Evolutionary conservation across 2,888 invertebrate genomes (phyloP), one percentile per base, ranked within the genome.

Genomic region (Pseudanteris insignis): DNA sequence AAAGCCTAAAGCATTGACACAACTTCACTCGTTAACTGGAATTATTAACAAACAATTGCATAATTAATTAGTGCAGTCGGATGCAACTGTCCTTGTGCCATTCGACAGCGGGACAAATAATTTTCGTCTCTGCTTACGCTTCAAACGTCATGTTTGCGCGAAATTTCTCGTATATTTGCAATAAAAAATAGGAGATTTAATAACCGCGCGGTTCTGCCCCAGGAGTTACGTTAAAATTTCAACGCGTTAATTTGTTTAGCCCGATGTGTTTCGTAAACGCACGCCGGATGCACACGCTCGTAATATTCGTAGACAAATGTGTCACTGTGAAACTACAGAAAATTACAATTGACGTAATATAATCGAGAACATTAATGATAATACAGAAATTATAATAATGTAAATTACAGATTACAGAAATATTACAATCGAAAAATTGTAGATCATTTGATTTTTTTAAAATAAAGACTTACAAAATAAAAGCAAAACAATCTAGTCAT

Each of bases 1-100:
- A 0, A 14, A 9, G 28, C 10, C 12, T 28, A 9, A 32, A 28
- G 9, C 3, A 38, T 30, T 7, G 5, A 9, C 21, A n/a, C 9
- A 32, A 10, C 12, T 33, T 26, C 21, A 15, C 18, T 46, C 12
- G 33, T 46, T 46, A 46, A 21, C 46, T 28, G 13, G 6, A 26
- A 10, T 14, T 41, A 21, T 48, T 57, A 57, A 54, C 46, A 14
- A 54, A 47, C 47, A 57, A 57, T 57, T 57, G 41, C 48, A 57
- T 57, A 57, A 57, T 57, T 57, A 48, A 57, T 57, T 57, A 48
- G 41, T 30, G n/a, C n/a, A n/a, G 32, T 26, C 26, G 26, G 32
- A 6, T 26, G 26, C 14, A 33, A 33, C 29, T 29, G 30, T 44
- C 53, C 53, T 53, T 53, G 53, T 4, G 18, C 6, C 18, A n/a